Evolutionary conservation across 35 echinoderm and acorn worm genomes (phyloP).

Genomic region (Heliocidaris tuberculata): DNA sequence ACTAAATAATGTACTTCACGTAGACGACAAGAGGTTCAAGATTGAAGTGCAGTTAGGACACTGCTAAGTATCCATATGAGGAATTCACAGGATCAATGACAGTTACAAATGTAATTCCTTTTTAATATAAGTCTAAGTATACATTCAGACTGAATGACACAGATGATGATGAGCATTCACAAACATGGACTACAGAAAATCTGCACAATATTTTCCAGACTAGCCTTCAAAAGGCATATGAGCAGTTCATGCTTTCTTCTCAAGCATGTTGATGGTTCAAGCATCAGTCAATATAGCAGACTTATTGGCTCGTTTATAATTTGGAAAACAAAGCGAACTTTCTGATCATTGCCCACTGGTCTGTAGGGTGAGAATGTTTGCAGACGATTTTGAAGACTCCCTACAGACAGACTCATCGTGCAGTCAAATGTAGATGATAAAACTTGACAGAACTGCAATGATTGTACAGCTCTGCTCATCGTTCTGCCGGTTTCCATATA

Average conservation of each 20-base stretch:
- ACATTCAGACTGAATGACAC: background rate
- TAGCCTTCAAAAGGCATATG: too few species aligned
- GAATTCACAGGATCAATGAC: background rate
- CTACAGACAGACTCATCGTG: background rate
- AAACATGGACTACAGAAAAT: background rate
- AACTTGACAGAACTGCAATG: background rate
- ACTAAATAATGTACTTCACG: background rate
- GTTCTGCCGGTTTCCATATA: background rate
- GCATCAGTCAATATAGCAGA: slow-evolving; percentile 9
- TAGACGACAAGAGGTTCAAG: background rate
- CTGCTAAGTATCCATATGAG: background rate
- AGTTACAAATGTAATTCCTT: background rate
- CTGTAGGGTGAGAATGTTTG: background rate
- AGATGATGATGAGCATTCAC: background rate
- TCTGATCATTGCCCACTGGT: background rate
- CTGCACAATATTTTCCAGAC: background rate
- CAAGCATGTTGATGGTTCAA: background rate
- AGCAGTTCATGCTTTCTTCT: background rate
- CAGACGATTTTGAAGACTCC: background rate
- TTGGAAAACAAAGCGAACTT: background rate
- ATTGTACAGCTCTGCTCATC: background rate
- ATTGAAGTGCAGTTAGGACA: background rate
- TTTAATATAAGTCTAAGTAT: background rate
- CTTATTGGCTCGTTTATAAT: background rate
- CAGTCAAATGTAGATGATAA: background rate